phyloP scores from a whole-genome alignment of 2,797 vertebrate species.

The Pelochelys cantorii region DNA sequence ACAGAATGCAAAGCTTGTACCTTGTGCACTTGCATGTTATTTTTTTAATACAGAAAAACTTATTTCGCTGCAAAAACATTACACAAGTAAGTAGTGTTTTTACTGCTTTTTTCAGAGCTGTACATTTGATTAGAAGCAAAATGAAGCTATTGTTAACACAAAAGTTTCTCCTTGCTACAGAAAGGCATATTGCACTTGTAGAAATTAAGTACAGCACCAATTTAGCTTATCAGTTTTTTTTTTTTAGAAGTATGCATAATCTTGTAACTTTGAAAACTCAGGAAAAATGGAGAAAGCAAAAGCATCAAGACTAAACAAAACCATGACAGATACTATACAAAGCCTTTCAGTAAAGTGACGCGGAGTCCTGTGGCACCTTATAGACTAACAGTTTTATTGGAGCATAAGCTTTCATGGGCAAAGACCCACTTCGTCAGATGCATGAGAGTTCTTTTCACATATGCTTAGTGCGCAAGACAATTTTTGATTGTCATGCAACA shows the following conservation, averaged over 20 bases:
- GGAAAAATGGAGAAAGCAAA: slow-evolving; percentile 51
- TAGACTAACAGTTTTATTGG: no score
- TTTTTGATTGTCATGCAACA: slow-evolving; percentile 25
- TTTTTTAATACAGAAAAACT: background rate
- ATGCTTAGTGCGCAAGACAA: slow-evolving; percentile 15
- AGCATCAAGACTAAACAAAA: slow-evolving; percentile 55
- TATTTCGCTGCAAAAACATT: slow-evolving; percentile 1
- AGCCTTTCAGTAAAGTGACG: background rate
- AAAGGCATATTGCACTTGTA: slow-evolving; percentile 63
- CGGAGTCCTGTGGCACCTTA: no score
- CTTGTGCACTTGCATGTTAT: background rate
- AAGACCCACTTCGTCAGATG: no score
- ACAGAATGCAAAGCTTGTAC: background rate
- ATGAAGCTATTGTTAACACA: slow-evolving; percentile 19
- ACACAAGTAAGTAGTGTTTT: slow-evolving; percentile 4
- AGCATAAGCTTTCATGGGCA: no score
- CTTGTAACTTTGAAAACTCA: slow-evolving; percentile 45
- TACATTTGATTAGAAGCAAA: slow-evolving; percentile 18
- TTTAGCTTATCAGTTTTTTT: slow-evolving; percentile 37
- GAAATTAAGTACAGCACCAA: slow-evolving; percentile 46
- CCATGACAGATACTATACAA: slow-evolving; percentile 40
- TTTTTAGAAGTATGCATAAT: background rate
- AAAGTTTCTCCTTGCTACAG: slow-evolving; percentile 58
- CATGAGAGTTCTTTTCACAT: slow-evolving; percentile 2
- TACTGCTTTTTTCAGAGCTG: background rate